Conservation (phyloP, 2,888 invertebrate genomes). For the Erpobdella octoculata region DNA sequence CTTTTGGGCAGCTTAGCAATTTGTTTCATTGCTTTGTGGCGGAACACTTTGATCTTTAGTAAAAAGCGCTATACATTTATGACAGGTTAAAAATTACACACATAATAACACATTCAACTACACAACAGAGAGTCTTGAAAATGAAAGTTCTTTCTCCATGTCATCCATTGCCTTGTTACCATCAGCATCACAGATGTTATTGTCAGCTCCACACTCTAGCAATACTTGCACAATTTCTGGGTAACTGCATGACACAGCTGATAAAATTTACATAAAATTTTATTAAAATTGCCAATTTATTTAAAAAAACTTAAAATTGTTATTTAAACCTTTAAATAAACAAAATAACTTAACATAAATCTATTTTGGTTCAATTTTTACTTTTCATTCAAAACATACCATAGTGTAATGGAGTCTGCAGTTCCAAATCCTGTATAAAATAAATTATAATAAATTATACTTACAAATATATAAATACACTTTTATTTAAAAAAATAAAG, state of each 20-base stretch:
- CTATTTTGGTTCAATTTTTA: neutral
- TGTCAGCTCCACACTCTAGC: slow-evolving; percentile 9
- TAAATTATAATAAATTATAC: neutral
- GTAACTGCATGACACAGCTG: slow-evolving; percentile 18
- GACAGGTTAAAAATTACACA: no score
- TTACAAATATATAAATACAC: no score
- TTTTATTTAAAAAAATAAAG: neutral
- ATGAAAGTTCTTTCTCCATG: no score
- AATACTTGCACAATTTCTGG: neutral
- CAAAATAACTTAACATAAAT: neutral
- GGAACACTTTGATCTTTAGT: no score
- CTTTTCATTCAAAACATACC: neutral
- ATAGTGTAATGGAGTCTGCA: slow-evolving; percentile 22
- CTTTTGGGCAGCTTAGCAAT: no score
- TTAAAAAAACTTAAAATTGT: neutral
- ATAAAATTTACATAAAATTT: neutral
- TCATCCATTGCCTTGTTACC: neutral
- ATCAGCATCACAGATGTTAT: neutral
- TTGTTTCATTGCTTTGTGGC: no score
- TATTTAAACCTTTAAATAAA: no score
- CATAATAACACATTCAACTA: no score
- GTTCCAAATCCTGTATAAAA: slow-evolving; percentile 11
- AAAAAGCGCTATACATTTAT: no score
- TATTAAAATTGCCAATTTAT: neutral
- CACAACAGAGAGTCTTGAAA: no score